Percentiles rank a stretch among this genome's conserved stretches.
These are phyloP conservation scores for Amiota communis DNA, from an alignment of 2,888 invertebrate species.

Conservation along the genomic window DNA sequence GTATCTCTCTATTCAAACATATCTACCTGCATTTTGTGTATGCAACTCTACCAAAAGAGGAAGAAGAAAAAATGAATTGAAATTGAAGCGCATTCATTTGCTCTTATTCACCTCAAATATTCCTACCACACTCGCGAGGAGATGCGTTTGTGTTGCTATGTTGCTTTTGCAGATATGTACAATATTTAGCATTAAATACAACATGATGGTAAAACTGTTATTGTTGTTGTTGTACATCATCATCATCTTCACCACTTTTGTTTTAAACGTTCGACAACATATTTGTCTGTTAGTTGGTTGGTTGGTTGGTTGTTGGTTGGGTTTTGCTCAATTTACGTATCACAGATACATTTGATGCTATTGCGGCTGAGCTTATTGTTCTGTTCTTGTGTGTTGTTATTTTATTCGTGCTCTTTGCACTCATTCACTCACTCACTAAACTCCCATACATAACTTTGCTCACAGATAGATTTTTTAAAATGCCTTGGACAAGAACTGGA, in stretches of 20 bases:
- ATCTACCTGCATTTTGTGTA: conserved; percentile 2
- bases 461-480: no score
- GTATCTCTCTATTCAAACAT: background rate
- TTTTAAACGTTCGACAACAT: conserved; percentile 9
- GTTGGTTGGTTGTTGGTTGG: background rate
- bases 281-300: background rate
- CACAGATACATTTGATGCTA: conserved; percentile 13
- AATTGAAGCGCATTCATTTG: background rate
- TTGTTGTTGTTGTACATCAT: background rate
- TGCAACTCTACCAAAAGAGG: no score
- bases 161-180: no score
- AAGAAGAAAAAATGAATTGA: no score
- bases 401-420: background rate
- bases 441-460: no score
- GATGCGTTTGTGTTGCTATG: background rate
- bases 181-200: no score
- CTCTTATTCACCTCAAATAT: conserved; percentile 11
- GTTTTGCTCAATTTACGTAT: conserved; percentile 26
- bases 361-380: conserved; percentile 3
- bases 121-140: conserved; percentile 2
- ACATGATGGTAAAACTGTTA: no score
- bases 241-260: conserved; percentile 1
- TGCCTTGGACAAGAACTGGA: no score
- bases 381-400: conserved; percentile 3
- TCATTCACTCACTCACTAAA: no score